Base-by-base conservation (phyloP, 2,888 invertebrate species). In the Ennomos quercinarius region DNA sequence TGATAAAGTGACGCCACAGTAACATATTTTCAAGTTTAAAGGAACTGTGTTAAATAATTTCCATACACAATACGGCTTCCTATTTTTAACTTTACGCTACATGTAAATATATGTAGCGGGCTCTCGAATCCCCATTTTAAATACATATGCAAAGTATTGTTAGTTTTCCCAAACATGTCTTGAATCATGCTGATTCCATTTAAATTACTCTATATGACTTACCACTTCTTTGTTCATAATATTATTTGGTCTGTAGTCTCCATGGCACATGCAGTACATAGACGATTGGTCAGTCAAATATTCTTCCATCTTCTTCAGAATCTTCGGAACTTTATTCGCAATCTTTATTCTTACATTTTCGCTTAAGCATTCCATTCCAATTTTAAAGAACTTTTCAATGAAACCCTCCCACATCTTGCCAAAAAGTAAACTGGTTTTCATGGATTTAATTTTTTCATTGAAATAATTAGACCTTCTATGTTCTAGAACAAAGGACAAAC, bases 211-310 rank as follows among this genome's bases (percentile, higher is more conserved):
- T 41, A 41, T 10, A 6, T 12, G 8, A 79, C 84, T 80, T 73
- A 89, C 88, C 12, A 39, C 50, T 64, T 80, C 73, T 66, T 79
- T 84, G 9, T 69, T 48, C 70, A 89, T 62, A 13, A 88, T 73
- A 68, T 89, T 89, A 52, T 79, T 84, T n/a, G 78, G 71, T 59
- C 80, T 81, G 53, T 77, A 89, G 68, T 89, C 88, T 1, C 88
- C 87, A 61, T 89, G 88, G 44, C 81, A 79, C 6, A 87, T 50
- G 52, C 80, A 81, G 11, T 48, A 50, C 36, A 10, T 71, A 59
- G n/a, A 71, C 38, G 2, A 57, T 17, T 65, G 62, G 1, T 79
- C 78, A n/a, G 60, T 61, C 10, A 70, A 61, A 57, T 80, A 76
- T 9, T 67, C 61, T 1, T 48, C 47, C 61, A 69, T 74, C 38